Percentiles rank a stretch among this genome's conserved stretches.
Evolutionary conservation across 2,797 vertebrate species (phyloP).

Genomic region (Clarias fuscus): DNA sequence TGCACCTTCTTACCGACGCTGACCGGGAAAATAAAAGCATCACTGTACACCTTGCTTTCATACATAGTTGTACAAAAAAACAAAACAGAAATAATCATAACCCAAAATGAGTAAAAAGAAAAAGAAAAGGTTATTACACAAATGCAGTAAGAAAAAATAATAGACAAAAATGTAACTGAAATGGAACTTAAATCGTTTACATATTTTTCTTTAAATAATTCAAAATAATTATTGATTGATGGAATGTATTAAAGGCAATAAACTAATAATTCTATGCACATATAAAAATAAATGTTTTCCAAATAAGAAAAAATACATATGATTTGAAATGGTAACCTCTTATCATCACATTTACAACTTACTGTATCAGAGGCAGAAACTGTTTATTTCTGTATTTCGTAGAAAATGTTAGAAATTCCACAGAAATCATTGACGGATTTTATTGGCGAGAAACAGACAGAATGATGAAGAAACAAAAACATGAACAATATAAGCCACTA

Average conservation of each 20-base stretch:
- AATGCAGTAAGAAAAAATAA: slow-evolving; percentile 12
- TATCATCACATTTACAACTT: background rate
- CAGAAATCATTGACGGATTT: background rate
- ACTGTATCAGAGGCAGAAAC: background rate
- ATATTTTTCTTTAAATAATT: slow-evolving; percentile 25
- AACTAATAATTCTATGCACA: slow-evolving; percentile 29
- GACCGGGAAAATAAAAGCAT: slow-evolving; percentile 74
- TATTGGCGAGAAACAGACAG: background rate
- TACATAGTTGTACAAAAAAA: slow-evolving; percentile 73
- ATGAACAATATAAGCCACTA: background rate
- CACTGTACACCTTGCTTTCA: slow-evolving; percentile 69
- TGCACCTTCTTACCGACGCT: slow-evolving; percentile 74
- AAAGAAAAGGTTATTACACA: slow-evolving; percentile 22
- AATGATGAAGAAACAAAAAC: background rate
- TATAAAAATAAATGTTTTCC: slow-evolving; percentile 55
- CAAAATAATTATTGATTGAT: slow-evolving; percentile 10
- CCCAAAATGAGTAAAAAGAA: slow-evolving; percentile 66
- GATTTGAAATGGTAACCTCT: slow-evolving; percentile 21
- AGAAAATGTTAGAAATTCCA: slow-evolving; percentile 11
- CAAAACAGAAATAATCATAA: slow-evolving; percentile 74
- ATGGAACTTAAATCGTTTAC: slow-evolving; percentile 4
- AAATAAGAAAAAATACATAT: slow-evolving; percentile 54
- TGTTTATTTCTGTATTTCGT: background rate
- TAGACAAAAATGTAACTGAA: background rate
- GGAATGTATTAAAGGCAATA: slow-evolving; percentile 50